Evolutionary conservation across 2,797 vertebrate genomes (phyloP).

Genomic region (Enteromius afrohamiltoni): DNA sequence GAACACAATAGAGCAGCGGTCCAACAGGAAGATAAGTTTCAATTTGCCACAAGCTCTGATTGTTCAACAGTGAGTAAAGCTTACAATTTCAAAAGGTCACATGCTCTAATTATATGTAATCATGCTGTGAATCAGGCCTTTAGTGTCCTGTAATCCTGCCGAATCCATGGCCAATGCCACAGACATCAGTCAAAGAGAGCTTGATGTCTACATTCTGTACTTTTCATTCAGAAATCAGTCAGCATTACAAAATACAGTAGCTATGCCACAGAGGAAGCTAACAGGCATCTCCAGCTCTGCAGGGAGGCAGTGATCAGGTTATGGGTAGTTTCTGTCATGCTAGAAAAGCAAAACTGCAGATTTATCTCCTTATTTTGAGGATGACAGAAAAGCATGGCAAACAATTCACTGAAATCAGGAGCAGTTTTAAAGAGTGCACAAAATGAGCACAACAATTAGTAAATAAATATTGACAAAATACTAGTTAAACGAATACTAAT

Average conservation of each 20-base stretch:
- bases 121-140: conserved; percentile 10
- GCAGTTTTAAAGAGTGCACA: background rate
- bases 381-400: background rate
- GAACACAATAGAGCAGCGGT: conserved; percentile 60
- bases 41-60: conserved; percentile 75
- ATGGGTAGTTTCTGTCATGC: background rate
- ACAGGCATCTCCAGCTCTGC: background rate
- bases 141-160: background rate
- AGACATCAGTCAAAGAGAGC: background rate
- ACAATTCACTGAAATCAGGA: background rate
- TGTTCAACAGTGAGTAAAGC: conserved; percentile 81
- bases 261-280: background rate
- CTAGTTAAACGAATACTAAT: background rate
- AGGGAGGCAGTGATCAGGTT: background rate
- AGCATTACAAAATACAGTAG: conserved; percentile 14
- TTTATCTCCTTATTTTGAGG: background rate
- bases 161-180: background rate
- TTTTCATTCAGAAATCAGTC: conserved; percentile 1
- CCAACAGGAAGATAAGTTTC: conserved; percentile 59
- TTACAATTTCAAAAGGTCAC: background rate
- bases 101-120: conserved; percentile 15
- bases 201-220: background rate
- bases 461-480: background rate
- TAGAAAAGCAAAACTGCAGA: background rate
- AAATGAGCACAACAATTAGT: background rate